Conservation (phyloP, 2,888 invertebrate genomes). For the Nomada fabriciana region DNA sequence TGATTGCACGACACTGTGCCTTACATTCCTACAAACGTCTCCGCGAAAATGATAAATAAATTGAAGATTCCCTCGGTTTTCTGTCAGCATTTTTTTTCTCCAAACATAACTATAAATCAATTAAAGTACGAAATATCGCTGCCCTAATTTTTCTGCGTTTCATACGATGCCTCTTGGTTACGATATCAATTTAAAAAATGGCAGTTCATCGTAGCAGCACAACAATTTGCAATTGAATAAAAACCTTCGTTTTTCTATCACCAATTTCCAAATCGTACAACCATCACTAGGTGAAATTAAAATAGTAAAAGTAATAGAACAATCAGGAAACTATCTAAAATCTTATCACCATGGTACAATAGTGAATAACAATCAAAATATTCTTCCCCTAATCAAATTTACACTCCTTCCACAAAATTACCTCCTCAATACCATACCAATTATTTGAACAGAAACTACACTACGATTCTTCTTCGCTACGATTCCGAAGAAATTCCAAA, state of each 20-base stretch:
- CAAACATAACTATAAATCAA: neutral
- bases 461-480: neutral
- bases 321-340: too few relatives aligned
- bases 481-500: neutral
- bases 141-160: neutral
- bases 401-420: too few relatives aligned
- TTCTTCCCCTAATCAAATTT: too few relatives aligned
- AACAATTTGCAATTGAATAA: too few relatives aligned
- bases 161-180: neutral
- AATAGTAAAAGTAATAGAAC: too few relatives aligned
- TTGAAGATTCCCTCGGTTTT: neutral
- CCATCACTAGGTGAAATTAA: too few relatives aligned
- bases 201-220: neutral
- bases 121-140: neutral
- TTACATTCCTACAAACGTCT: neutral
- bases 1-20: slow-evolving; percentile 6
- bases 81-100: neutral
- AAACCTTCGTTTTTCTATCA: too few relatives aligned
- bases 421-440: too few relatives aligned
- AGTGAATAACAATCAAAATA: too few relatives aligned
- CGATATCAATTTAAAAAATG: neutral
- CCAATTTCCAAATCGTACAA: too few relatives aligned
- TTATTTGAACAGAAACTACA: too few relatives aligned
- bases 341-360: too few relatives aligned
- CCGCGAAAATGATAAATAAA: neutral